phyloP scores from a whole-genome alignment of 2,888 invertebrate genomes.

The Druceiella hillmani region DNA sequence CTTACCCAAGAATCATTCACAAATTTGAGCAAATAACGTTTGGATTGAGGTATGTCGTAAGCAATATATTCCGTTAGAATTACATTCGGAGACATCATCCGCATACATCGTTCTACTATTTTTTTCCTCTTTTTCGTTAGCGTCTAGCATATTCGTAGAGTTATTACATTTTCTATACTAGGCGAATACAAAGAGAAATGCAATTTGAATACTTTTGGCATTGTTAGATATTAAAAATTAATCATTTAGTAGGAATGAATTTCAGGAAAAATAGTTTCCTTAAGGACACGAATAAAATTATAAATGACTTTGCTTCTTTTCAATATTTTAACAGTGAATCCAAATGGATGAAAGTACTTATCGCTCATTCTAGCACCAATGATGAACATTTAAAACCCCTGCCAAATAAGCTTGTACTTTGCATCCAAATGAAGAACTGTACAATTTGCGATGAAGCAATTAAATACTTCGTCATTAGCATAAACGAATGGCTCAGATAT shows the following conservation, averaged over 20 bases:
- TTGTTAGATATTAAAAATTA: conserved; percentile 11
- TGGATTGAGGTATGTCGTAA: no score
- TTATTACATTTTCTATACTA: conserved; percentile 8
- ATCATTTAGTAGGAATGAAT: conserved; percentile 5
- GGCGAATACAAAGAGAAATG: conserved; percentile 10
- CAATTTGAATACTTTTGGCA: conserved; percentile 10
- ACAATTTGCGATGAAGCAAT: conserved; percentile 9
- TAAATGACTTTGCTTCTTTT: conserved; percentile 21
- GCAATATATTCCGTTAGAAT: no score
- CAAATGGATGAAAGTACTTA: conserved; percentile 19
- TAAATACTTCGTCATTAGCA: conserved; percentile 13
- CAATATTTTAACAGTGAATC: conserved; percentile 17
- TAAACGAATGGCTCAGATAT: conserved; percentile 13
- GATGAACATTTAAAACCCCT: conserved; percentile 22
- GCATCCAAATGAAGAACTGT: conserved; percentile 16
- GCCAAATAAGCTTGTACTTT: conserved; percentile 23
- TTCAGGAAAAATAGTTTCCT: no score
- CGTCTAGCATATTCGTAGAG: conserved; percentile 11
- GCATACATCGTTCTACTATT: no score
- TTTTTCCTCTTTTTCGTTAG: conserved; percentile 6
- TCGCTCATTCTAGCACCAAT: conserved; percentile 21
- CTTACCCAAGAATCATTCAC: no score
- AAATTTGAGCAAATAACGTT: no score
- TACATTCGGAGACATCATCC: no score
- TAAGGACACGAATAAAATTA: no score